Evolutionary conservation across 2,113 vertebrate genomes (phyloP).

Genomic region (Lucifuga dentata): DNA sequence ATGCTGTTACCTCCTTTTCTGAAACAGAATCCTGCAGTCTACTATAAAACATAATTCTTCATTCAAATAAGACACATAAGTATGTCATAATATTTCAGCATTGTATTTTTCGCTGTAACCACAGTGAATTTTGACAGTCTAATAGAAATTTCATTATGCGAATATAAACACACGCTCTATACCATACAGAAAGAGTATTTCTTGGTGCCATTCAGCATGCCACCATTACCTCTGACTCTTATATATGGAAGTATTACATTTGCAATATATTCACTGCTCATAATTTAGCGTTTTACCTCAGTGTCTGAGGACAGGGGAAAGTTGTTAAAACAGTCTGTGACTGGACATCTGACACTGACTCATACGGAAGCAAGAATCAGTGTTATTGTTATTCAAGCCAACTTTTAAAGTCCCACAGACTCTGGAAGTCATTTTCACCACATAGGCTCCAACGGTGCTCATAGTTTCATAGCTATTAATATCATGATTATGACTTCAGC

Average conservation of each 20-base stretch:
- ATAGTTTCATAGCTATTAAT: constrained; percentile 74
- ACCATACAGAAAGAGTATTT: too few species aligned
- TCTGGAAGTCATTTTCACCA: constrained; percentile 71
- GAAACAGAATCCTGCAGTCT: too few species aligned
- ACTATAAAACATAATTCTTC: constrained; percentile 1
- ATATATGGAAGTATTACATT: neutral
- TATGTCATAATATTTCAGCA: too few species aligned
- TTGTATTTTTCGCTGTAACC: too few species aligned
- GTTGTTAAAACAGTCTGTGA: constrained; percentile 47
- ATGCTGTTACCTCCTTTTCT: too few species aligned
- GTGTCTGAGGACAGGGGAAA: constrained; percentile 35
- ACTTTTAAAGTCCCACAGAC: constrained; percentile 49
- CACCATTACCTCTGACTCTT: neutral
- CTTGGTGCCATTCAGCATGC: too few species aligned
- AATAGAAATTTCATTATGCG: too few species aligned
- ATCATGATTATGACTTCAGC: constrained; percentile 65
- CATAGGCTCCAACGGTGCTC: constrained; percentile 55
- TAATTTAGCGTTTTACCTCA: constrained; percentile 42
- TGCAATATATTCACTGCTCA: neutral
- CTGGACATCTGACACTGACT: constrained; percentile 42
- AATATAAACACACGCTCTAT: too few species aligned
- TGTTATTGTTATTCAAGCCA: constrained; percentile 59
- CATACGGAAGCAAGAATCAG: constrained; percentile 41
- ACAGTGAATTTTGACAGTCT: too few species aligned
- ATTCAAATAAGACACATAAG: too few species aligned